Evolutionary conservation across 1,140 invertebrate species (phyloP), one percentile per base, ranked within the genome.

Genomic region (Drosophila rhopaloa): DNA sequence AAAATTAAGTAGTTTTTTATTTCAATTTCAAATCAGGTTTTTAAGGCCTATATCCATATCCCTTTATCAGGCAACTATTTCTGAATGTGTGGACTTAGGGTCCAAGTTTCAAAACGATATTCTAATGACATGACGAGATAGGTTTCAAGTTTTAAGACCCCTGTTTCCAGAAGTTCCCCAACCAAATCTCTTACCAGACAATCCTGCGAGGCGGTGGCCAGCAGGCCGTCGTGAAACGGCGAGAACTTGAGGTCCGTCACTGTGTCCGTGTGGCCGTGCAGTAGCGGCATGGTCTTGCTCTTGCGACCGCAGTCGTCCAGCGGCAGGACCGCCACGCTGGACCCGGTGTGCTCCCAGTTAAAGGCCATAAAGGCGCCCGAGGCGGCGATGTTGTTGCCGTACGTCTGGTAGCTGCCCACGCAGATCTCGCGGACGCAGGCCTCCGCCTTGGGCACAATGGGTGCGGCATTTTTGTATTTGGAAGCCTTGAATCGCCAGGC

Each of bases 401-500:
- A 98, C 19, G 97, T 98, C 89, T 97, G 96, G 93, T 98, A 97
- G 24, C 97, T 97, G 4, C 97, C 97, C 51, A 98, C 96, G 84
- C 95, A 96, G 62, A 99, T 95, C 91, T 98, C 97, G 73, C 96
- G 94, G 75, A 99, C 96, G 93, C 97, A 97, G 66, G 96, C 96
- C 94, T 98, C 97, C 67, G 96, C 96, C 92, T 98, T 98, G 9
- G 97, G 97, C 76, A 98, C 96, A 91, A 98, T 97, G 27, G 97
- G 97, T 73, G 97, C 96, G 65, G 97, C 97, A 96, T 99, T 98
- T 95, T 98, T 98, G 93, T 98, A 99, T 92, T 99, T 98, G 58
- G 97, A 98, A 91, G 97, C 97, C 94, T 98, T 98, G 93, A 98
- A 98, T 93, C 97, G 94, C 97, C 97, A 98, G 93, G 97, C 97